Percentiles rank a stretch among this genome's conserved stretches.
Evolutionary conservation across 2,888 invertebrate species (phyloP).

Genomic region (Ganaspis brasiliensis): DNA sequence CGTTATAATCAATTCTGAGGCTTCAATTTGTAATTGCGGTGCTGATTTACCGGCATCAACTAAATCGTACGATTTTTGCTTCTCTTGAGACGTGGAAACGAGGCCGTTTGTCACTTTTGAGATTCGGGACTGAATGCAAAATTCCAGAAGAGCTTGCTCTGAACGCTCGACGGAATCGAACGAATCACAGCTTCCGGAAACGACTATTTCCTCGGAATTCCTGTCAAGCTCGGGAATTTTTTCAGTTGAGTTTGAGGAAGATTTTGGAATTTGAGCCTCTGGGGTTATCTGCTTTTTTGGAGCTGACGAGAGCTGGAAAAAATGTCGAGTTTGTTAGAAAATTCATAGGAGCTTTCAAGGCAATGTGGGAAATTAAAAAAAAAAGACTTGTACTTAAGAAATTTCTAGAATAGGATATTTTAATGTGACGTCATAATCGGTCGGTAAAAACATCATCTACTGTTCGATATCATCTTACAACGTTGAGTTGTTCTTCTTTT

Average conservation of each 20-base stretch:
- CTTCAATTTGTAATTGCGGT: neutral
- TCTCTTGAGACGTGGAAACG: slow-evolving; percentile 57
- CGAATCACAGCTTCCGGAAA: slow-evolving; percentile 72
- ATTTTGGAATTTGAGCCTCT: neutral
- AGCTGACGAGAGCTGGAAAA: neutral
- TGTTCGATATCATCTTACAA: too few species aligned
- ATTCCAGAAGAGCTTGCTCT: slow-evolving; percentile 70
- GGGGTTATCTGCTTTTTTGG: too few species aligned
- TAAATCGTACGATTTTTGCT: neutral
- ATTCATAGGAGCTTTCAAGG: too few species aligned
- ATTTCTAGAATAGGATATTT: too few species aligned
- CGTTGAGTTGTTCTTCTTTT: too few species aligned
- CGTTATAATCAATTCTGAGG: neutral
- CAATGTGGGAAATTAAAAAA: too few species aligned
- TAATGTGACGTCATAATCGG: too few species aligned
- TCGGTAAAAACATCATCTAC: too few species aligned
- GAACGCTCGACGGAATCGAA: slow-evolving; percentile 76
- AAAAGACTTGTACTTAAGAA: too few species aligned
- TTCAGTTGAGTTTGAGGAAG: neutral
- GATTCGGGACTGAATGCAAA: slow-evolving; percentile 67
- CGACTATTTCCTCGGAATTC: slow-evolving; percentile 49
- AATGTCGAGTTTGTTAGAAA: neutral
- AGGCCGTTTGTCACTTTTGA: slow-evolving; percentile 46
- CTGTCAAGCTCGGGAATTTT: neutral
- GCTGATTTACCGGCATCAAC: neutral